A percentile compares a stretch with the other conserved stretches of the same genome.
phyloP scores from a whole-genome alignment of 1,140 invertebrate species.

The Euura saliciscinereae region DNA sequence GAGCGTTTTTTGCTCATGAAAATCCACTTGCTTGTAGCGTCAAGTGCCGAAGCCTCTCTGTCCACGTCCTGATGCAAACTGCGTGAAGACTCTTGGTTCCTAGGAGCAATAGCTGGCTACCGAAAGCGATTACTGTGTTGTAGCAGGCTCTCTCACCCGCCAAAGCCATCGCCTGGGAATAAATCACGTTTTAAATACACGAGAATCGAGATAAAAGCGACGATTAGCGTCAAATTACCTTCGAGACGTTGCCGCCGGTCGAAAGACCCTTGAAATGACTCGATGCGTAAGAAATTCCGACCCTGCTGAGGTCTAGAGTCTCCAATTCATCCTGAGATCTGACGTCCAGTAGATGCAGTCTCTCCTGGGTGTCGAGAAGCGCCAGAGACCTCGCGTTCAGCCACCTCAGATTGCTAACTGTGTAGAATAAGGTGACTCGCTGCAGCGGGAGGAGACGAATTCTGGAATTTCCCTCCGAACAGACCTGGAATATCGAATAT shows the following conservation, averaged over 20 bases:
- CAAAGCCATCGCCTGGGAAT: conserved; percentile 72
- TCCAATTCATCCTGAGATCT: conserved; percentile 85
- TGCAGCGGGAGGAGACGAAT: conserved; percentile 71
- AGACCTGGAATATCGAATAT: conserved; percentile 45
- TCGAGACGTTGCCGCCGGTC: conserved; percentile 78
- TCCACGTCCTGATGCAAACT: conserved; percentile 83
- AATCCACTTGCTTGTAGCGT: conserved; percentile 61
- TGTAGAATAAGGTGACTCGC: conserved; percentile 71
- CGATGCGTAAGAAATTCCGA: conserved; percentile 88
- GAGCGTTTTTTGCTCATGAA: neutral
- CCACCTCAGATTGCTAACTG: conserved; percentile 82
- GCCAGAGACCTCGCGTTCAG: conserved; percentile 86
- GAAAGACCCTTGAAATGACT: conserved; percentile 89
- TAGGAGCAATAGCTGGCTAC: conserved; percentile 82
- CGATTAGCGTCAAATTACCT: conserved; percentile 49
- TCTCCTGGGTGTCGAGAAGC: conserved; percentile 84
- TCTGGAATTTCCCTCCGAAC: conserved; percentile 53
- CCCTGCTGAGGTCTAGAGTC: conserved; percentile 79
- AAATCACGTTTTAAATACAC: neutral
- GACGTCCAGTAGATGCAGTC: conserved; percentile 87
- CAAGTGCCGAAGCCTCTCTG: conserved; percentile 75
- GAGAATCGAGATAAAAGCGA: neutral
- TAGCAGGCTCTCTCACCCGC: conserved; percentile 89
- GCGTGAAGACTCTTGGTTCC: conserved; percentile 83
- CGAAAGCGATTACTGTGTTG: conserved; percentile 84